phyloP scores from a whole-genome alignment of 37 sponge, comb jelly and placozoan species.

The Halisarca cf. caerulea region DNA sequence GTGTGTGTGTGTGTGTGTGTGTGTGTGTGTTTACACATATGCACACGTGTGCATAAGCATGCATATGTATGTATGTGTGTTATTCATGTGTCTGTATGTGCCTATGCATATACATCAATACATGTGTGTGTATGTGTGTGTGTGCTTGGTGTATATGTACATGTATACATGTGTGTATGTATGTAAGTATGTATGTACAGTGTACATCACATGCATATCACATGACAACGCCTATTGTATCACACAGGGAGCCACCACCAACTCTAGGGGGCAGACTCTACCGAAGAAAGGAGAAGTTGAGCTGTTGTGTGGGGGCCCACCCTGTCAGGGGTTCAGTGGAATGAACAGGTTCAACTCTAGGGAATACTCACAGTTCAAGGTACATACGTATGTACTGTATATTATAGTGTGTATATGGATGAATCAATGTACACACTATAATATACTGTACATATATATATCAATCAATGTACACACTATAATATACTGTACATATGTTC shows the following conservation, averaged over 20 bases:
- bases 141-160: background rate
- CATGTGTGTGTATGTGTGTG: no score
- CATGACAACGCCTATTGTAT: background rate
- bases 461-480: background rate
- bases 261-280: constrained; percentile 65
- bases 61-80: background rate
- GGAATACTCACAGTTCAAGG: constrained; percentile 91
- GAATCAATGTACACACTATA: no score
- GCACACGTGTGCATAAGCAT: background rate
- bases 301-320: constrained; percentile 92
- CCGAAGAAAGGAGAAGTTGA: constrained; percentile 90
- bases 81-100: background rate
- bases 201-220: background rate
- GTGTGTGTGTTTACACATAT: background rate
- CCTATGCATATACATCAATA: background rate
- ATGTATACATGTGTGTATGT: background rate
- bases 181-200: background rate
- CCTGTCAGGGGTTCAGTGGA: constrained; percentile 95
- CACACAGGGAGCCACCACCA: constrained; percentile 68
- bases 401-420: background rate
- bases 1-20: background rate
- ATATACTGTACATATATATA: background rate
- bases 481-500: background rate
- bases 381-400: background rate
- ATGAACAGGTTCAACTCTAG: constrained; percentile 96